These are phyloP conservation scores for Oligia fasciuncula DNA, from an alignment of 2,888 invertebrate genomes.

Conservation along the genomic window DNA sequence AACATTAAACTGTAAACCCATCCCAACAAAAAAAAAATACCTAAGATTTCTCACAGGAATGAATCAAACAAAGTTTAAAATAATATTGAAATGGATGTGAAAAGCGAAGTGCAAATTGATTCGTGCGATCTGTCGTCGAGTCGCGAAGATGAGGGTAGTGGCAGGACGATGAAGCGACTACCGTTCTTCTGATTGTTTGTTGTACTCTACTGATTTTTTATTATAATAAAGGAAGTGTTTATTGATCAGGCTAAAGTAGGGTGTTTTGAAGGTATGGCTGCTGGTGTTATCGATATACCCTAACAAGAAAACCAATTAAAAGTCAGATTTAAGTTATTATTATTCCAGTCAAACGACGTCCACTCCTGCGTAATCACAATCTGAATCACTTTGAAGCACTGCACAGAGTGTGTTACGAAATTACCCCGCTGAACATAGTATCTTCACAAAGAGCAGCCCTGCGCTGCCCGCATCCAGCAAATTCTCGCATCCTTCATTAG, in stretches of 20 bases:
- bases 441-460: background rate
- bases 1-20: background rate
- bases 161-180: conserved; percentile 53
- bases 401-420: background rate
- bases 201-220: conserved; percentile 55
- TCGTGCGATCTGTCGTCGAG: conserved; percentile 68
- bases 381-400: background rate
- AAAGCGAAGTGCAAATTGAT: conserved; percentile 71
- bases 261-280: background rate
- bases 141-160: conserved; percentile 68
- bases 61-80: conserved; percentile 55
- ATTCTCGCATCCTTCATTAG: background rate
- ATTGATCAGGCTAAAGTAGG: background rate
- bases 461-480: background rate
- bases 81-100: conserved; percentile 62
- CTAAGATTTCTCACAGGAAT: conserved; percentile 29
- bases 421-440: background rate
- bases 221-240: conserved; percentile 7
- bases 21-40: conserved; percentile 7
- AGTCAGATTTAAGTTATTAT: background rate
- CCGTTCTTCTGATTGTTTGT: conserved; percentile 65
- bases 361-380: background rate
- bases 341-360: background rate
- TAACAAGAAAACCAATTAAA: background rate
- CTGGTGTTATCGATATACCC: background rate